Evolutionary conservation across 2,797 vertebrate species (phyloP).

Genomic region (Hoplostethus mediterraneus): DNA sequence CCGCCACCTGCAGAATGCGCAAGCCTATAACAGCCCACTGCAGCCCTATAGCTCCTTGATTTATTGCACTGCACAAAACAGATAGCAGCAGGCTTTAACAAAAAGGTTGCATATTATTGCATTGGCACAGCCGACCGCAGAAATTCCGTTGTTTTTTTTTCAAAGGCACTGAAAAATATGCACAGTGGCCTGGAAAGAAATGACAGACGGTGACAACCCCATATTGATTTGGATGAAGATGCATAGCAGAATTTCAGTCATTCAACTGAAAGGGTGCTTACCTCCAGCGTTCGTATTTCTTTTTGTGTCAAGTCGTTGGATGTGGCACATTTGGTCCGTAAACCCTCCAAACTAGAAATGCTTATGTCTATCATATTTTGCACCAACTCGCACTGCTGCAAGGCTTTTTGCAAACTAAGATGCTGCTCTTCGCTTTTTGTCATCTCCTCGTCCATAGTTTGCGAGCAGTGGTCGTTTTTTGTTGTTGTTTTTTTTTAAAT

Average conservation of each 20-base stretch:
- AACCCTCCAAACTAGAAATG: conserved; percentile 97
- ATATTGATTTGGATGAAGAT: conserved; percentile 61
- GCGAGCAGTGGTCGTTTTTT: conserved; percentile 71
- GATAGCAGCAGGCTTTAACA: conserved; percentile 43
- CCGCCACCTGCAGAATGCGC: conserved; percentile 97
- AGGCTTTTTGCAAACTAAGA: conserved; percentile 97
- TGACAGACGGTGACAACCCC: conserved; percentile 50
- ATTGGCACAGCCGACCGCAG: conserved; percentile 4
- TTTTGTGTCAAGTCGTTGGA: conserved; percentile 99
- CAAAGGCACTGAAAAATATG: conserved; percentile 32
- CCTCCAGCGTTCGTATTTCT: conserved; percentile 97
- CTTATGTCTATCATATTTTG: conserved; percentile 99
- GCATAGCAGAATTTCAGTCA: conserved; percentile 45
- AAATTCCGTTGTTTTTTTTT: background rate
- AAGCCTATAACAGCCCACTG: conserved; percentile 87
- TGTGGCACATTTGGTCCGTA: conserved; percentile 98
- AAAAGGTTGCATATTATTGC: conserved; percentile 51
- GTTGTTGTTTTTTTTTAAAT: conserved; percentile 47
- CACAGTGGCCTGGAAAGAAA: conserved; percentile 66
- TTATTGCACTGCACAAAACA: conserved; percentile 82
- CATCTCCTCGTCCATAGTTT: conserved; percentile 96
- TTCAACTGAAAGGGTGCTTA: conserved; percentile 76
- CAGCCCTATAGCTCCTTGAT: conserved; percentile 82
- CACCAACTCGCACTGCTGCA: conserved; percentile 99
- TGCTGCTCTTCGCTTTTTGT: conserved; percentile 94